Percentiles rank a stretch among this genome's conserved stretches.
These are phyloP conservation scores for Betta splendens DNA, from an alignment of 2,797 vertebrate species.

Conservation along the genomic window DNA sequence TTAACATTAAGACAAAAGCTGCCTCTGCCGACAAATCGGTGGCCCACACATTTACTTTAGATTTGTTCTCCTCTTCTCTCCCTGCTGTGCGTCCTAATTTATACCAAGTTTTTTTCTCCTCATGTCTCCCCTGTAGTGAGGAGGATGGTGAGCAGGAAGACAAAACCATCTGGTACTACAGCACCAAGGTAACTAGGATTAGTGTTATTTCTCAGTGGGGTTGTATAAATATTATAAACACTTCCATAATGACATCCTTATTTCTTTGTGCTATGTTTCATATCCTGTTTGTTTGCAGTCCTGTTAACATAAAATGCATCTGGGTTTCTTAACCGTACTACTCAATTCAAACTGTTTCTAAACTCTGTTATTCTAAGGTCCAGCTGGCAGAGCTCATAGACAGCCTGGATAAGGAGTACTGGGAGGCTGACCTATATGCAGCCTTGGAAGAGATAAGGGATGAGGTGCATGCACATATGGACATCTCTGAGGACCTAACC, in stretches of 20 bases:
- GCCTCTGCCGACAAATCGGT: neutral
- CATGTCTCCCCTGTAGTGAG: conserved; percentile 81
- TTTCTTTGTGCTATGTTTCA: neutral
- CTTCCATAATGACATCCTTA: neutral
- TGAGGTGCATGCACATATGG: conserved; percentile 94
- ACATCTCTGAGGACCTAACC: conserved; percentile 93
- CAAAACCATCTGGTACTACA: conserved; percentile 98
- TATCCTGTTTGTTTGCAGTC: neutral
- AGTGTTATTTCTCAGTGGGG: neutral
- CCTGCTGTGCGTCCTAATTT: conserved; percentile 12
- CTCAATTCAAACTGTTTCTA: neutral
- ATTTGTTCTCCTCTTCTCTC: neutral
- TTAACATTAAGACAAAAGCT: no score
- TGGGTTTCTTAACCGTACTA: neutral
- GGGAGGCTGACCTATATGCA: conserved; percentile 90
- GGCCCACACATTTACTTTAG: no score
- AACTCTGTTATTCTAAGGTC: conserved; percentile 58
- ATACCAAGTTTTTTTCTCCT: neutral
- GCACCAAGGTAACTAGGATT: conserved; percentile 83
- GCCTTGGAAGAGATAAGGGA: conserved; percentile 91
- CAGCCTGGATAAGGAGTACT: conserved; percentile 90
- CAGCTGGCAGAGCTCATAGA: conserved; percentile 93
- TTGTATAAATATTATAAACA: neutral
- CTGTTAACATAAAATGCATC: neutral
- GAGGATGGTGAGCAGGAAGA: conserved; percentile 93